phyloP scores from a whole-genome alignment of 2,113 vertebrate genomes.

The Lepisosteus oculatus region DNA sequence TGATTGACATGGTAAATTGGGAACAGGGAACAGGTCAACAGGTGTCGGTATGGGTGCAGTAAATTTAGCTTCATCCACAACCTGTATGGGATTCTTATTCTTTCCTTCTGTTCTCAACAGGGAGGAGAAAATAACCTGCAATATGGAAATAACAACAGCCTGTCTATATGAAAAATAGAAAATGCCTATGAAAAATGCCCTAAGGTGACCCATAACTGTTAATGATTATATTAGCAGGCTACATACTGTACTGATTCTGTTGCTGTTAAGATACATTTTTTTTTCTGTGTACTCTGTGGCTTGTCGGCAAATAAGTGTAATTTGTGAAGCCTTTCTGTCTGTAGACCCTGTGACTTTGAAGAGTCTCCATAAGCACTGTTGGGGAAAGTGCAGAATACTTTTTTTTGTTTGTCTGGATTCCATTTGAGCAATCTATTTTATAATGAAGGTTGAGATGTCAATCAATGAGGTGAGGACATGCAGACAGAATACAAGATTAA shows the following conservation, averaged over 20 bases:
- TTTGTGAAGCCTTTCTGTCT: no score
- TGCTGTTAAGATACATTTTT: not conserved
- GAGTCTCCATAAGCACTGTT: no score
- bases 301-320: not conserved
- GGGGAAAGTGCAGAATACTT: no score
- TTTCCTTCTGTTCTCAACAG: constrained; percentile 31
- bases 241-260: no score
- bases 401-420: constrained; percentile 26
- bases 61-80: constrained; percentile 1
- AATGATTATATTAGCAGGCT: not conserved
- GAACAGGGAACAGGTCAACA: constrained; percentile 44
- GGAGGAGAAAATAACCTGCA: constrained; percentile 42
- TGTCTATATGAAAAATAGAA: constrained; percentile 32
- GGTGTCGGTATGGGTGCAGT: constrained; percentile 49
- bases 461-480: constrained; percentile 25
- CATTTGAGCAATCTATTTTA: constrained; percentile 14
- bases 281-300: not conserved
- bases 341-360: no score
- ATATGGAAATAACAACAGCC: constrained; percentile 34
- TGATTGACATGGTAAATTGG: constrained; percentile 61
- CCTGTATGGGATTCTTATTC: constrained; percentile 11
- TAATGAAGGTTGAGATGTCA: constrained; percentile 33
- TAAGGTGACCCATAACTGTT: constrained; percentile 42
- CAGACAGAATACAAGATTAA: constrained; percentile 8
- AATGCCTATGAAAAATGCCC: constrained; percentile 22